phyloP scores from a whole-genome alignment of 2,113 vertebrate genomes.

The Proterorhinus semilunaris region DNA sequence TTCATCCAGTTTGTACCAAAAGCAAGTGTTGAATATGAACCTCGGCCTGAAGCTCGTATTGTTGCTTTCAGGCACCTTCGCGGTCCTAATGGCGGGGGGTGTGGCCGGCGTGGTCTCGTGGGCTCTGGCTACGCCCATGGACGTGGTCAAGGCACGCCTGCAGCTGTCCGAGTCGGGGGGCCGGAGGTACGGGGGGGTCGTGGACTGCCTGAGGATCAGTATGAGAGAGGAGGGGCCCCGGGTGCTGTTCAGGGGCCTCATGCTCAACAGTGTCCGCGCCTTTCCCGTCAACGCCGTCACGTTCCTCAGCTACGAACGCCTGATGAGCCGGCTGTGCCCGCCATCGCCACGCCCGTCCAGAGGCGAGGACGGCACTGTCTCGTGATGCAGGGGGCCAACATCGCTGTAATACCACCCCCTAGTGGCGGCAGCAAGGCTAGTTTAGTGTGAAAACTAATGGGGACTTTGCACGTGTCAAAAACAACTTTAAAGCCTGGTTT shows the following conservation, averaged over 20 bases:
- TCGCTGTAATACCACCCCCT: no score
- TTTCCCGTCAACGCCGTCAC: constrained; percentile 84
- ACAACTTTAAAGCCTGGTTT: no score
- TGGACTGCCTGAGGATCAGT: constrained; percentile 79
- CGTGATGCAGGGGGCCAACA: background rate
- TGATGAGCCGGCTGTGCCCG: constrained; percentile 68
- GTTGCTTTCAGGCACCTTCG: constrained; percentile 60
- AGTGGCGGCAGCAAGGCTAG: no score
- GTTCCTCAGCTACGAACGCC: constrained; percentile 82
- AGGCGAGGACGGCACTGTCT: background rate
- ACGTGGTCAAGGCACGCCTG: constrained; percentile 82
- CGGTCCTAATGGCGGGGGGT: constrained; percentile 78
- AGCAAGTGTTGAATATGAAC: no score
- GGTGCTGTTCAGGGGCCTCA: constrained; percentile 80
- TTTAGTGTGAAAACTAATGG: no score
- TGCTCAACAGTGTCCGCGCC: constrained; percentile 80
- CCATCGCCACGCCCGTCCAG: background rate
- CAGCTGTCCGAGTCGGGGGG: constrained; percentile 79
- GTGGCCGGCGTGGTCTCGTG: constrained; percentile 78
- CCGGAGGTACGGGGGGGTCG: constrained; percentile 68
- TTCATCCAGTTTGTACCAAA: no score
- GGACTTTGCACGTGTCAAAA: no score
- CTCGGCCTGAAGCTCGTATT: no score
- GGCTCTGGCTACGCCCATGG: constrained; percentile 80
- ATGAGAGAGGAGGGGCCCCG: constrained; percentile 71